Evolutionary conservation across 2,888 invertebrate species (phyloP).

Genomic region (Torymus texanus): DNA sequence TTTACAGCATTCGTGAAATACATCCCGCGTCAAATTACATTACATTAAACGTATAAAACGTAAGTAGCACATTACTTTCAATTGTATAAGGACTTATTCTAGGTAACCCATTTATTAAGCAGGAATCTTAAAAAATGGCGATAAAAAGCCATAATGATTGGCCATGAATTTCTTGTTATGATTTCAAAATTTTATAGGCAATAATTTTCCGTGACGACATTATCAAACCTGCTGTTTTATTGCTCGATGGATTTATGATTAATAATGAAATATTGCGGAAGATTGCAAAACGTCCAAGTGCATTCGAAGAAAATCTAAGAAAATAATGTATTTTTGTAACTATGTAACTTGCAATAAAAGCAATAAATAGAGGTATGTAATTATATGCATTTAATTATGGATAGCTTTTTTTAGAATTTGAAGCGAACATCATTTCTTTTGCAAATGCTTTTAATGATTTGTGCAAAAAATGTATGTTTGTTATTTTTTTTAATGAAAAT

Average conservation of each 20-base stretch:
- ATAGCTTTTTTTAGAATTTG: too few relatives aligned
- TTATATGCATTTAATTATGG: too few relatives aligned
- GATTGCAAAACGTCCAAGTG: slow-evolving; percentile 19
- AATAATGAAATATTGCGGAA: slow-evolving; percentile 30
- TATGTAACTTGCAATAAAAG: background rate
- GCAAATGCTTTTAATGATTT: too few relatives aligned
- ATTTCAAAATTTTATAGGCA: slow-evolving; percentile 39
- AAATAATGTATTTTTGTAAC: background rate
- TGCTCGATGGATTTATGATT: slow-evolving; percentile 36
- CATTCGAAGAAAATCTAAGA: slow-evolving; percentile 20
- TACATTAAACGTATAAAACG: too few relatives aligned
- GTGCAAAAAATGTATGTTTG: too few relatives aligned
- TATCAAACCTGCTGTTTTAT: slow-evolving; percentile 30
- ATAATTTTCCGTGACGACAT: slow-evolving; percentile 33
- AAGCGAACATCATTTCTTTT: too few relatives aligned
- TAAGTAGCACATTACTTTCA: background rate
- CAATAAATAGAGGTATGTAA: too few relatives aligned
- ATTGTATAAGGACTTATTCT: background rate
- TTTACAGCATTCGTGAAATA: background rate
- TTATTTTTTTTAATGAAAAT: too few relatives aligned
- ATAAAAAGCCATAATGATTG: slow-evolving; percentile 23
- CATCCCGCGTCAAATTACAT: background rate
- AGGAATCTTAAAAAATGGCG: background rate
- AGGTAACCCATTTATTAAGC: background rate
- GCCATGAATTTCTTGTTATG: slow-evolving; percentile 40